A percentile compares a stretch with the other conserved stretches of the same genome.
phyloP scores from a whole-genome alignment of 2,797 vertebrate genomes.

The Halcyon chelicuti region DNA sequence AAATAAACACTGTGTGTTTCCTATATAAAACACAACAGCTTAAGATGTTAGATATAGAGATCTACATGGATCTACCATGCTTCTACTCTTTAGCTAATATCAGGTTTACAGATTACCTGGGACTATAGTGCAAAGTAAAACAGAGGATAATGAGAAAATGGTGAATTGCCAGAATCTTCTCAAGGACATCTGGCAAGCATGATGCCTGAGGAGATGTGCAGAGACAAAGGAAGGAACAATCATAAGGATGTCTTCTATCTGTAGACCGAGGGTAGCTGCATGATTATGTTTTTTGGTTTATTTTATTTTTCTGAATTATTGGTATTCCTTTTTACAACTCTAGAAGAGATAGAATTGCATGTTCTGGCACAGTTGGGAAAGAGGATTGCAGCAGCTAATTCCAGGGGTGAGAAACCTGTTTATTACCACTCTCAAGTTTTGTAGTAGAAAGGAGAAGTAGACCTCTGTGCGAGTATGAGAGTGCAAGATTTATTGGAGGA shows the following conservation, averaged over 20 bases:
- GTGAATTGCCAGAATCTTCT: neutral
- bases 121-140: neutral
- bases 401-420: neutral
- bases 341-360: neutral
- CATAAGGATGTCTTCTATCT: neutral
- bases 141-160: neutral
- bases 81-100: neutral
- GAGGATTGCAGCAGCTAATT: neutral
- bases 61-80: neutral
- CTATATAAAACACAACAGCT: neutral
- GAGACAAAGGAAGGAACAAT: neutral
- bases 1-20: neutral
- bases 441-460: neutral
- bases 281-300: neutral
- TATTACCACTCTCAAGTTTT: neutral
- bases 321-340: neutral
- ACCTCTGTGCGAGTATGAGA: rapidly evolving
- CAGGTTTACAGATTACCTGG: neutral
- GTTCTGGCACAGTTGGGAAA: neutral
- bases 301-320: neutral
- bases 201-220: neutral
- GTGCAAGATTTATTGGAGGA: neutral
- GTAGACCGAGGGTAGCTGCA: neutral
- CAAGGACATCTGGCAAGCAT: neutral
- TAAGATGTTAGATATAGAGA: neutral